Conservation (phyloP, 2,113 vertebrate species). For the Numida meleagris region DNA sequence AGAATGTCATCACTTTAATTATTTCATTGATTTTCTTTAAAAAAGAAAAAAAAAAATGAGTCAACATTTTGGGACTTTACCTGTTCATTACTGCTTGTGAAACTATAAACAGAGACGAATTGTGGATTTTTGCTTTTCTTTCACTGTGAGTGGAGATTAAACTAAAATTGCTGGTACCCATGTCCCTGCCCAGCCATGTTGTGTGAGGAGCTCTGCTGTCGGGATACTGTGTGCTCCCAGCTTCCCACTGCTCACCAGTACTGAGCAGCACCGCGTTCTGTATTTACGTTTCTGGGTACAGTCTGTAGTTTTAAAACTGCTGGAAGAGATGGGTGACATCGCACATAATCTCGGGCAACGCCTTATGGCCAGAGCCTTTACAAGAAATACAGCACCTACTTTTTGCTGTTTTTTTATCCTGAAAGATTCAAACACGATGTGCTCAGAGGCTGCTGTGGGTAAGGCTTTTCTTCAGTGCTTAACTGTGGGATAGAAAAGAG, state of each 20-base stretch:
- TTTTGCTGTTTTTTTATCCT: neutral
- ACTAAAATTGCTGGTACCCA: neutral
- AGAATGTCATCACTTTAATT: neutral
- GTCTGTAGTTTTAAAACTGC: neutral
- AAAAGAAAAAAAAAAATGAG: neutral
- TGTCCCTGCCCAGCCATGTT: neutral
- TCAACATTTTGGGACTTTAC: neutral
- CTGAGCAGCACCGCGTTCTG: neutral
- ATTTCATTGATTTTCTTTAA: neutral
- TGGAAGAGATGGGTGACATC: neutral
- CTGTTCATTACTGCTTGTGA: neutral
- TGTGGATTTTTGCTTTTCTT: neutral
- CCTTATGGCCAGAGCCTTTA: neutral
- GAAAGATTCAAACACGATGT: neutral
- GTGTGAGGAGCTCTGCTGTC: neutral
- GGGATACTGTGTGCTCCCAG: neutral
- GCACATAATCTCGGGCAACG: neutral
- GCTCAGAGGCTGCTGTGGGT: neutral
- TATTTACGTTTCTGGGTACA: neutral
- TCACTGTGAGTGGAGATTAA: neutral
- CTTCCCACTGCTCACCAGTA: neutral
- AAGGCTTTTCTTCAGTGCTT: neutral
- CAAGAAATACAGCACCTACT: neutral
- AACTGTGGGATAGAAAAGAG: neutral
- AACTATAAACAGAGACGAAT: neutral